Evolutionary conservation across 2,113 vertebrate genomes (phyloP), one percentile per base, ranked within the genome.

Genomic region (Rallus limicola): DNA sequence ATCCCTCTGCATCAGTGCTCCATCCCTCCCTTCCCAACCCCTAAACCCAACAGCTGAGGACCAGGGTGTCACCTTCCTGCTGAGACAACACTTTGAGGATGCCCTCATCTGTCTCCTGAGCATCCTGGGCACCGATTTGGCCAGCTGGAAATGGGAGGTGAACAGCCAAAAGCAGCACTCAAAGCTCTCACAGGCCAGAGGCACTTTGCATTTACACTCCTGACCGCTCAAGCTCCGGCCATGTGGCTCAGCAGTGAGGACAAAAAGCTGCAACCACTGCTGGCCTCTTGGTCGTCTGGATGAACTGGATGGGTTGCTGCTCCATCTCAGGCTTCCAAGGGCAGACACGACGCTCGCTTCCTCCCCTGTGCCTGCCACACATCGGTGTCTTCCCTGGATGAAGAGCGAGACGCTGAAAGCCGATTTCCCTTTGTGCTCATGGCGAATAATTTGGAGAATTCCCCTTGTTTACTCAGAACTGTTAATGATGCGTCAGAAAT

Each of bases 381-480:
- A 95, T 65, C 84, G 82, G 84, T 63, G 58, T 85, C 91, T 90
- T 90, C 84, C 80, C 68, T 55, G 88, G 90, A 83, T 96, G 93
- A 91, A 92, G 92, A 84, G 83, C 58, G 88, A 92, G 62, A 82
- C 0, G 74, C 94, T 96, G 92, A 96, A 96, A 97, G 93, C 79
- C 63, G 16, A 96, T 96, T 97, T 97, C 96, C 92, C 95, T 97
- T 96, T 93, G 96, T 97, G 95, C 93, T 97, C 92, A 97, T 95
- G 92, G 95, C 86, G 3, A 97, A 96, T 97, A 95, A 96, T 95
- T 97, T 92, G 95, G 93, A 96, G 95, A 96, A 95, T 97, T 94
- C 94, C 95, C 95, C 97, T 97, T 98, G 97, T 98, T 98, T 97
- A 97, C 95, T 97, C 94, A 97, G 96, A 97, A 96, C 96, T 93